Evolutionary conservation across 2,888 invertebrate species (phyloP).

Genomic region (Alloscopus bannaensis): DNA sequence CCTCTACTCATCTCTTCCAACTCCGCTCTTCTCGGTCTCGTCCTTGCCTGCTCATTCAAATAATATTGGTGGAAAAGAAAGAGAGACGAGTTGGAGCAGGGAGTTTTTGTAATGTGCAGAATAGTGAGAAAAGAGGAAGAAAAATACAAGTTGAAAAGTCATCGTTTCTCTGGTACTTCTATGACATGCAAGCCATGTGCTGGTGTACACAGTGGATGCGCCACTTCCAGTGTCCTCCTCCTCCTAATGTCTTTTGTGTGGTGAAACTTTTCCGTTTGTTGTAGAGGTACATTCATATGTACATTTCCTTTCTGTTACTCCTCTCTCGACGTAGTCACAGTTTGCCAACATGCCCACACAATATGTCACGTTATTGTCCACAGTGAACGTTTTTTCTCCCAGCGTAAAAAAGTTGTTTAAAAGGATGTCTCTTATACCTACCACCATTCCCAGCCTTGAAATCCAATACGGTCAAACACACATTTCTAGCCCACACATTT

Average conservation of each 20-base stretch:
- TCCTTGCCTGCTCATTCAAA: slow-evolving; percentile 58
- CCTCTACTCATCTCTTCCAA: slow-evolving; percentile 52
- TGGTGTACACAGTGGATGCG: slow-evolving; percentile 1
- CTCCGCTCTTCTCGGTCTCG: slow-evolving; percentile 27
- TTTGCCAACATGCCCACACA: too few relatives aligned
- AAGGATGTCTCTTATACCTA: too few relatives aligned
- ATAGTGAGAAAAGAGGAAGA: slow-evolving; percentile 25
- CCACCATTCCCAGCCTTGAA: too few relatives aligned
- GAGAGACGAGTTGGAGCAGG: slow-evolving; percentile 9
- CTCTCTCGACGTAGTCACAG: too few relatives aligned
- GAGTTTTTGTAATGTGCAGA: slow-evolving; percentile 16
- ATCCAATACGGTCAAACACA: too few relatives aligned
- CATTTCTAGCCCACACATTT: too few relatives aligned
- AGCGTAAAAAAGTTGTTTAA: too few relatives aligned
- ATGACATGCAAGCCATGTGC: slow-evolving; percentile 57
- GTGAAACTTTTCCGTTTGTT: slow-evolving; percentile 7
- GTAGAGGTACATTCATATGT: slow-evolving; percentile 6
- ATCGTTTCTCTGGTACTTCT: slow-evolving; percentile 47
- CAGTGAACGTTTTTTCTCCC: too few relatives aligned
- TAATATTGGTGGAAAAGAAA: slow-evolving; percentile 40
- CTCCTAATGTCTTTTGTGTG: background rate
- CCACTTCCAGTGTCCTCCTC: background rate
- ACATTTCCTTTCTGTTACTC: too few relatives aligned
- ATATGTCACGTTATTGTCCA: too few relatives aligned
- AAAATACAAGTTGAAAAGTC: slow-evolving; percentile 54